Base-by-base conservation (phyloP, 2,888 invertebrate species). In the Cosmia trapezina region DNA sequence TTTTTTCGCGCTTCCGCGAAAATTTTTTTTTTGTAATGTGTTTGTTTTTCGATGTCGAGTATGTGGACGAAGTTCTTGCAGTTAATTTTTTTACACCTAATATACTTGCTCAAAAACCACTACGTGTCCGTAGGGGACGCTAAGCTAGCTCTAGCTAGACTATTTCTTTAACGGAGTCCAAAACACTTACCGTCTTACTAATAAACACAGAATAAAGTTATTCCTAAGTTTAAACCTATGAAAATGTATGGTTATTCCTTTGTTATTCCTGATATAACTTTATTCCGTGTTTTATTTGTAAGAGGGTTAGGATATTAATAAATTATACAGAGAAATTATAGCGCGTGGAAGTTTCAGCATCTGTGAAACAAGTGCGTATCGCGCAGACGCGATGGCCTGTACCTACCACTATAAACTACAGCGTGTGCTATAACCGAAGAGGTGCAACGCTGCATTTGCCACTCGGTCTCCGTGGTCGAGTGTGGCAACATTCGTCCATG, bases 401-500 rank as follows among this genome's bases (percentile, higher is more conserved):
- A 59, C 12, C 28, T 57, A 59, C 14, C 4, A 12, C 11, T n/a
- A 63, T 11, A 0, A 45, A 19, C 19, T 49, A 12, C 9, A 28
- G 2, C 11, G 4, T 9, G 4, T 8, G 51, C 28, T 63, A 47
- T 47, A 47, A 41, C 17, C 33, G 2, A 8, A 12, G 17, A 4
- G 17, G 4, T 59, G 41, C 63, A 64, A 33, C 11, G 47, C 47
- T 63, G 79, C 47, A 63, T 4, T 59, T 7, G 47, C 47, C 47
- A 59, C 33, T 70, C 33, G 53, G 53, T 59, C 57, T 43, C 47
- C 33, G 22, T 70, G 43, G 57, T 19, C 51, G 51, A 53, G 22
- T 76, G 78, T 28, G 28, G 11, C 4, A 47, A 70, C 71, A 78
- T 76, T 78, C 62, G 63, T 78, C 71, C 59, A 53, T 78, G 22